Percentiles rank a stretch among this genome's conserved stretches.
These are phyloP conservation scores for Platysternon megacephalum DNA, from an alignment of 2,113 vertebrate genomes.

Conservation along the genomic window DNA sequence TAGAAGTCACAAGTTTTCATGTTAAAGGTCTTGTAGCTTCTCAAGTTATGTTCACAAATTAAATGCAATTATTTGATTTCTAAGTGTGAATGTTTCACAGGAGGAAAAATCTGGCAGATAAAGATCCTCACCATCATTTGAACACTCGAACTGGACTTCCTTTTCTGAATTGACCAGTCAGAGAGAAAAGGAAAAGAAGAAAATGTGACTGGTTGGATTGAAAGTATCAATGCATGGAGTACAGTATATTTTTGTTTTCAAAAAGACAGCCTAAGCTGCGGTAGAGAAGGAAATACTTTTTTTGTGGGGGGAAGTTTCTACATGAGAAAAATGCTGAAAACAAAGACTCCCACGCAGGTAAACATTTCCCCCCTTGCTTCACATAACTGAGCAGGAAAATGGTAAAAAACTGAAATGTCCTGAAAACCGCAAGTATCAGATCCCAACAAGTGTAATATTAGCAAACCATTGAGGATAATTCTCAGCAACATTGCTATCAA, in stretches of 20 bases:
- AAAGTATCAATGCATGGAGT: slow-evolving; percentile 64
- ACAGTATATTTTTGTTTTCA: slow-evolving; percentile 61
- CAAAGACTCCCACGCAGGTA: slow-evolving; percentile 1
- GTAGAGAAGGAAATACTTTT: slow-evolving; percentile 21
- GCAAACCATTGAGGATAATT: slow-evolving; percentile 63
- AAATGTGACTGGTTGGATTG: slow-evolving; percentile 75
- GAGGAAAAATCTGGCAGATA: slow-evolving; percentile 77
- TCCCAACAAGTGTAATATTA: neutral
- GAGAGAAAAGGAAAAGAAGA: slow-evolving; percentile 81
- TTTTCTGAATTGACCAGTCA: slow-evolving; percentile 87
- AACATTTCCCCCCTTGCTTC: slow-evolving; percentile 37
- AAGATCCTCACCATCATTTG: slow-evolving; percentile 85
- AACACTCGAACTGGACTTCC: slow-evolving; percentile 86
- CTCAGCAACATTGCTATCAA: neutral
- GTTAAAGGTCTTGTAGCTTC: slow-evolving; percentile 54
- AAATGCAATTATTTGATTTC: slow-evolving; percentile 58
- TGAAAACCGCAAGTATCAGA: slow-evolving; percentile 3
- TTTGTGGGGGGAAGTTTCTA: slow-evolving; percentile 17
- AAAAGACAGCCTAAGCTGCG: slow-evolving; percentile 15
- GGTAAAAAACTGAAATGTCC: slow-evolving; percentile 10
- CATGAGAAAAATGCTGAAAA: neutral
- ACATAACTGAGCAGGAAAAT: slow-evolving; percentile 34
- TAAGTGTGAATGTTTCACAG: slow-evolving; percentile 70
- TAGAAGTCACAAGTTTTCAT: slow-evolving; percentile 37
- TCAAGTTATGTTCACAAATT: slow-evolving; percentile 49